Evolutionary conservation across 2,888 invertebrate species (phyloP).

Genomic region (Dasysyrphus tricinctus): DNA sequence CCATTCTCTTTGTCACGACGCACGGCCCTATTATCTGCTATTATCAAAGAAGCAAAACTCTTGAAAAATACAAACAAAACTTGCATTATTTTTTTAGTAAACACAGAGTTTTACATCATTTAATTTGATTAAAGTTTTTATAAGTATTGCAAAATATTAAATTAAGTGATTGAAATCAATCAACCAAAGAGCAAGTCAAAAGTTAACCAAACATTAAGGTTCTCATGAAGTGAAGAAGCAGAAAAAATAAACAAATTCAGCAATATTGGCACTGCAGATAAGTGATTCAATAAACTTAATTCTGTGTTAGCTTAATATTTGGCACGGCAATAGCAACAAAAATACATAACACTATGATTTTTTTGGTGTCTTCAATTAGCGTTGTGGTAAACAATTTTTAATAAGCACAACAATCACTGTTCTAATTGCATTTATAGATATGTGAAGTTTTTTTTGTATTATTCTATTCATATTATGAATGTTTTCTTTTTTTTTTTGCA

Average conservation of each 20-base stretch:
- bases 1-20: no score
- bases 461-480: background rate
- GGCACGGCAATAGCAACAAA: background rate
- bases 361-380: background rate
- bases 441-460: background rate
- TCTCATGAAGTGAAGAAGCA: background rate
- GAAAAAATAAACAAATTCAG: background rate
- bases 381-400: background rate
- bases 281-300: background rate
- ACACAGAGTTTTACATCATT: no score
- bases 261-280: background rate
- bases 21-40: no score
- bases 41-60: no score
- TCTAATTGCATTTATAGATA: no score
- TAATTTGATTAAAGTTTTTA: no score
- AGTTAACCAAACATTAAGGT: no score
- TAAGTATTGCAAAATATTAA: no score
- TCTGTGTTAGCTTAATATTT: background rate
- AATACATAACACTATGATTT: background rate
- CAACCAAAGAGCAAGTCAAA: no score
- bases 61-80: no score
- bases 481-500: background rate
- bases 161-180: no score
- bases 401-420: conserved; percentile 5
- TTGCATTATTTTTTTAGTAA: no score